Base-by-base conservation (phyloP, 2,888 invertebrate species). In the Lithosia quadra region DNA sequence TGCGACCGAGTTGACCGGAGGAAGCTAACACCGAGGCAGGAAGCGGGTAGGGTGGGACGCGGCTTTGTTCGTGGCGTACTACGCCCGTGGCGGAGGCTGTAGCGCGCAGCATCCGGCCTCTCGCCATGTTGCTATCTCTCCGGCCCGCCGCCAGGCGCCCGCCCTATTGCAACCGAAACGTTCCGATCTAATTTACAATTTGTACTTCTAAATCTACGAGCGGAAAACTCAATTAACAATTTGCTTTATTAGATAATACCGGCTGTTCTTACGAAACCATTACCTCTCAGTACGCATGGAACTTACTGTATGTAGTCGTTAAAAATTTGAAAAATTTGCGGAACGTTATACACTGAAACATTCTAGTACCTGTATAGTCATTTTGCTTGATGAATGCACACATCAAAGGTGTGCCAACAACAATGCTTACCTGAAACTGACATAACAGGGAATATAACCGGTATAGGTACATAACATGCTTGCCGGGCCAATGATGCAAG, bases 51-150 rank as follows among this genome's bases (percentile, higher is more conserved):
- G 93, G 92, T 88, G 92, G 91, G 90, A 88, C 90, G 90, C 75
- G 72, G 81, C 92, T 92, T 92, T 92, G 91, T 91, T 88, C 89
- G 71, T 72, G 83, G 83, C 84, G 90, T 90, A 91, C 91, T 91
- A 92, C 92, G 93, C 91, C 91, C 92, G 92, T 80, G 81, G 70
- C 75, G 86, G 91, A 91, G 91, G 91, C 91, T 91, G 90, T 88
- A 84, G 84, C 91, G 93, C 94, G 93, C 94, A 93, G 93, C 93
- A 91, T 92, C 93, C 93, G 86, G 88, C 92, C 92, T 86, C 88
- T 87, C 88, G 89, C 89, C 90, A 89, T 91, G 87, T 89, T 90
- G 84, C 82, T 86, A 83, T 86, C 71, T 71, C 73, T 74, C 49
- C 43, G 64, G 43, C 39, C 63, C 60, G 43, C 13, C 62, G 24